Conservation (phyloP, 1,140 invertebrate species). For the Brachionus koreanus region DNA sequence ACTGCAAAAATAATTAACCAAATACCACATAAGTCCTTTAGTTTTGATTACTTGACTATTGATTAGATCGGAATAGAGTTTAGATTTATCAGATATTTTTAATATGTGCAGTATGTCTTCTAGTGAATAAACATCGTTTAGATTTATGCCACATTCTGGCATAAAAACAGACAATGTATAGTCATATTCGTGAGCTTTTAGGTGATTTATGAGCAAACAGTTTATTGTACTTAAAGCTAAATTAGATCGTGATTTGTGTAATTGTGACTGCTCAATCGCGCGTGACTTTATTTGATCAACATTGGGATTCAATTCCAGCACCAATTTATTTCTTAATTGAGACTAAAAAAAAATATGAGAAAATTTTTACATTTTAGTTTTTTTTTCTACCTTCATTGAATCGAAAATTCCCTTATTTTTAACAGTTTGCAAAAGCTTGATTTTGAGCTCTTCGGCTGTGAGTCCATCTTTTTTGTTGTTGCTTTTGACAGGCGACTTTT, state of each 20-base stretch:
- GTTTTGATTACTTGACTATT: background rate
- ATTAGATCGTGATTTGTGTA: slow-evolving; percentile 17
- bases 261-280: background rate
- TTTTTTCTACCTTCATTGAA: slow-evolving; percentile 41
- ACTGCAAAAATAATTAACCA: slow-evolving; percentile 38
- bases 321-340: slow-evolving; percentile 38
- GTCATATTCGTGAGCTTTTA: slow-evolving; percentile 23
- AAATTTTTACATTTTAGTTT: background rate
- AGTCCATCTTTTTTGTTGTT: background rate
- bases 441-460: slow-evolving; percentile 5
- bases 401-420: slow-evolving; percentile 42
- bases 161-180: slow-evolving; percentile 42
- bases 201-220: slow-evolving; percentile 26
- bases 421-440: slow-evolving; percentile 19
- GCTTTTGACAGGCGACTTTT: background rate
- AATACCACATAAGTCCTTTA: slow-evolving; percentile 22
- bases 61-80: background rate
- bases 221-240: slow-evolving; percentile 4
- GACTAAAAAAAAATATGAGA: background rate
- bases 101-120: slow-evolving; percentile 23
- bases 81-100: slow-evolving; percentile 36
- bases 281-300: background rate
- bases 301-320: slow-evolving; percentile 29
- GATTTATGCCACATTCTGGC: slow-evolving; percentile 39
- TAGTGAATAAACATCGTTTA: slow-evolving; percentile 10